phyloP scores from a whole-genome alignment of 92 coral and sea anemone genomes.

The Phenganax subtilis region DNA sequence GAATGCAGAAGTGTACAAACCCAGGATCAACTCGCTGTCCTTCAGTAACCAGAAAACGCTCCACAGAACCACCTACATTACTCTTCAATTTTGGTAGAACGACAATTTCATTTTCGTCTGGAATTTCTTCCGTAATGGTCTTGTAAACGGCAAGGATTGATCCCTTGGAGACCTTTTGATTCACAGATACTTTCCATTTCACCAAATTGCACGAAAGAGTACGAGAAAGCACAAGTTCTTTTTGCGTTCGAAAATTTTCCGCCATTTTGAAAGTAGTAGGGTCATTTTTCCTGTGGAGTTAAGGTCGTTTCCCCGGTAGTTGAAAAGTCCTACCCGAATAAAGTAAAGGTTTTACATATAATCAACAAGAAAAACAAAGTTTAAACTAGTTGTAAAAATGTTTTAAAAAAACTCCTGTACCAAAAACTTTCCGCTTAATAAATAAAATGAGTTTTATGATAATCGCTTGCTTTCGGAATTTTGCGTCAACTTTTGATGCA shows the following conservation, averaged over 20 bases:
- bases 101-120: conserved; percentile 60
- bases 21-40: conserved; percentile 84
- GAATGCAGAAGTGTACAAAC: conserved; percentile 35
- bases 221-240: conserved; percentile 77
- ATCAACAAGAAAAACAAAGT: background rate
- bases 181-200: conserved; percentile 82
- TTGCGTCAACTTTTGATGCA: too few relatives aligned
- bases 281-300: background rate
- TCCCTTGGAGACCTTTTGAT: conserved; percentile 85
- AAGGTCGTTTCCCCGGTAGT: background rate
- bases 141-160: conserved; percentile 87
- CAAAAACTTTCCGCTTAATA: too few relatives aligned
- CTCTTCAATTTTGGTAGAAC: conserved; percentile 86
- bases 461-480: too few relatives aligned
- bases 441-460: too few relatives aligned
- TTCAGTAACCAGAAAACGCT: conserved; percentile 72
- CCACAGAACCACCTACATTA: conserved; percentile 66
- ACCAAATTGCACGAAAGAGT: conserved; percentile 61
- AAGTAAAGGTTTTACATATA: background rate
- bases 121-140: conserved; percentile 52
- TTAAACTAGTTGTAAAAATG: too few relatives aligned
- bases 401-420: too few relatives aligned
- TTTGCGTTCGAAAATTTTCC: conserved; percentile 55
- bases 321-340: background rate
- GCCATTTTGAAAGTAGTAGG: conserved; percentile 86